Conservation (phyloP, 2,797 vertebrate species). For the Morus bassanus region DNA sequence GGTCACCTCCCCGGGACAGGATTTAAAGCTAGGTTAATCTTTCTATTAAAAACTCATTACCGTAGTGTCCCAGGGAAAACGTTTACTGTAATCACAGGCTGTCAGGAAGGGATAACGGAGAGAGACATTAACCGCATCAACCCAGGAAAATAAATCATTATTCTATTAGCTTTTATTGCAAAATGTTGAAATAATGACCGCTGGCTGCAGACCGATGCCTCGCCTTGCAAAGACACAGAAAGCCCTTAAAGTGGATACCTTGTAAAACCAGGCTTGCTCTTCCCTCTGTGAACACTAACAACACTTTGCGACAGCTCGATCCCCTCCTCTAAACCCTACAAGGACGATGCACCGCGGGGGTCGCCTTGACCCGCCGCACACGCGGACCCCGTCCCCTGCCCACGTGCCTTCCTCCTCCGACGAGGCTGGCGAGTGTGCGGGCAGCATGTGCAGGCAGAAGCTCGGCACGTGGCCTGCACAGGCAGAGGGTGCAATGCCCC, state of each 20-base stretch:
- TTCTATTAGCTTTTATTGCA: conserved; percentile 74
- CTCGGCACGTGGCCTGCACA: background rate
- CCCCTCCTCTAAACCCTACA: background rate
- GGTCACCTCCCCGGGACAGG: background rate
- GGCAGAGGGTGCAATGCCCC: background rate
- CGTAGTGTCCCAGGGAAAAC: conserved; percentile 67
- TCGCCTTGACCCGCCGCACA: background rate
- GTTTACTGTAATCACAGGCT: conserved; percentile 64
- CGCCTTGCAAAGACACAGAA: background rate
- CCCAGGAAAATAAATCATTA: conserved; percentile 64
- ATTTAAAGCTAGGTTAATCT: conserved; percentile 36
- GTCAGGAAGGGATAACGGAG: conserved; percentile 67
- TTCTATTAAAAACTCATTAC: conserved; percentile 78
- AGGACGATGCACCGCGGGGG: background rate
- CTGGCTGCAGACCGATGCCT: conserved; percentile 9
- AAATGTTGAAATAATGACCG: conserved; percentile 43
- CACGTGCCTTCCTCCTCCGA: accelerated
- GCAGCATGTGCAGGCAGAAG: accelerated
- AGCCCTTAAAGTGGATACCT: background rate
- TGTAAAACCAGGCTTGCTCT: accelerated
- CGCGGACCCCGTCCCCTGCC: background rate
- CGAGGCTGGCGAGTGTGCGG: accelerated
- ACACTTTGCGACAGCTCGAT: accelerated
- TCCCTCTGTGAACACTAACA: background rate
- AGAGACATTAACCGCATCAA: conserved; percentile 76